Evolutionary conservation across 2,113 vertebrate genomes (phyloP), one percentile per base, ranked within the genome.

Genomic region (Malurus alboscapulatus): DNA sequence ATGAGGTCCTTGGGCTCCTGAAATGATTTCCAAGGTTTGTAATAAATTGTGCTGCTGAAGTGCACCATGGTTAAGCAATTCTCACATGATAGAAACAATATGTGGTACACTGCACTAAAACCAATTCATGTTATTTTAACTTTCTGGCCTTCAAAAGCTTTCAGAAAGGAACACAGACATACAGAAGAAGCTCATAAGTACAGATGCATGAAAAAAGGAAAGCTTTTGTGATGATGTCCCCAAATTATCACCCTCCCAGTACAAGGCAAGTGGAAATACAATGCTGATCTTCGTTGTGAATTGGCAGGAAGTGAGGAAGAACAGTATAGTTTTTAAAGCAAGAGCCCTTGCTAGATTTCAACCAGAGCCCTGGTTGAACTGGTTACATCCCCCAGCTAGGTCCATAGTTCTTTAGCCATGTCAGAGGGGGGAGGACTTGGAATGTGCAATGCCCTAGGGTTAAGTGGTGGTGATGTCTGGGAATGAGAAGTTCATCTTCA

Each of bases 1-100:
- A 24, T 81, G 80, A 94, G 94, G 92, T 96, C 96, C 97, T 96
- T 97, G 96, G 92, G 92, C 96, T 97, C 96, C 96, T 95, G 92
- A 96, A 84, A 93, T 93, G 13, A 94, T 68, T 97, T 97, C 97
- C 96, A 97, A 97, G 73, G 59, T 94, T 90, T 95, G 81, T 93
- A 96, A 94, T 91, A 96, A 93, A 94, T 92, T 93, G 78, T 91
- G 71, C 94, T 95, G 73, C 85, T 92, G 86, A 86, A 94, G 50
- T 40, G 50, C 82, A 90, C 86, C 34, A 51, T 75, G 90, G 92
- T 94, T 93, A 93, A 92, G 92, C 88, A 92, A 86, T 92, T 91
- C 84, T 94, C 66, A 55, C 53, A 93, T 96, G 86, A 96, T 82
- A 95, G 88, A 96, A 96, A 94, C 87, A 95, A 87, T 88, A 93